Evolutionary conservation across 2,888 invertebrate species (phyloP), one percentile per base, ranked within the genome.

Genomic region (Clusia tigrina): DNA sequence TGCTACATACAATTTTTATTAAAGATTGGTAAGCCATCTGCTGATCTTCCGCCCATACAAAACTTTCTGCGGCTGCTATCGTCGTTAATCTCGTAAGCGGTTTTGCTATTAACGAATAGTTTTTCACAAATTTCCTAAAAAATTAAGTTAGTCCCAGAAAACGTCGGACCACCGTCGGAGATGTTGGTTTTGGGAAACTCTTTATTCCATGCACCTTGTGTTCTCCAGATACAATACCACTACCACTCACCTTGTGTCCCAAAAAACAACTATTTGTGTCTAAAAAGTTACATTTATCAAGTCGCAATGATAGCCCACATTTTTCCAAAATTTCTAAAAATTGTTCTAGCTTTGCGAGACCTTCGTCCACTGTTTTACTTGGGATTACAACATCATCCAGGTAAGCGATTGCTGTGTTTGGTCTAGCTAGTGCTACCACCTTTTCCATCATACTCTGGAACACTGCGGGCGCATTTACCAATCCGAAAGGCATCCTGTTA

Each of bases 301-400:
- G 3, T 15, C 67, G 62, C 2, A 69, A 22, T 12, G 69, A 67
- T 23, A 67, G 20, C 32, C 37, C 2, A 22, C 58, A 46, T 32
- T 64, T n/a, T 25, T 60, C 38, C 54, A 58, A 20, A 1, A 58
- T 58, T 23, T 46, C 32, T 37, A 58, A 56, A 26, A 59, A 37
- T 18, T 60, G 37, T 24, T 54, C 9, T 2, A 55, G 32, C 20
- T 61, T 51, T 2, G 38, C 53, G 3, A 46, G 53, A 42, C 60
- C 57, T 54, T 64, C 60, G 1, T n/a, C 18, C 17, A 58, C n/a
- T 2, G 60, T 60, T n/a, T 46, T 20, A 18, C 63, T 67, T 0
- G 65, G 63, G 2, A 70, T 62, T 2, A 66, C 42, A 2, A 70
- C 42, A 18, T 70, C 67, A 24, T 70, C 66, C 32, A 69, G 51